Evolutionary conservation across 2,888 invertebrate species (phyloP).

Genomic region (Rhagonycha lutea): DNA sequence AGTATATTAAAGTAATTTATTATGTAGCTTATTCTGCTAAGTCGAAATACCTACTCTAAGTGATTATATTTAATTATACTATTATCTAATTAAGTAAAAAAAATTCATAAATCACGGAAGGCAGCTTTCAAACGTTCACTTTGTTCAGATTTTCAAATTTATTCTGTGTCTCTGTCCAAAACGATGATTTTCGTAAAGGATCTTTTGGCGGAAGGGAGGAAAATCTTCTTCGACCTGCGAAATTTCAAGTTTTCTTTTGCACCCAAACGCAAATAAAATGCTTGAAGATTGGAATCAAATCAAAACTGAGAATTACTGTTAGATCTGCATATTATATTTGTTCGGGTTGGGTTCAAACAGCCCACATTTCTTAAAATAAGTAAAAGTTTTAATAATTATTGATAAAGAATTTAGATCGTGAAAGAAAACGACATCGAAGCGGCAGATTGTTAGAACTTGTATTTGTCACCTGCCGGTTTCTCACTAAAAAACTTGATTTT

Average conservation of each 20-base stretch:
- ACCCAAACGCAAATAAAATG: too few relatives aligned
- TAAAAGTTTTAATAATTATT: not conserved
- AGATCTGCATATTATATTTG: not conserved
- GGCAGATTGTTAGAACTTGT: slow-evolving; percentile 31
- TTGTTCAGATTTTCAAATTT: not conserved
- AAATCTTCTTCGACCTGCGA: too few relatives aligned
- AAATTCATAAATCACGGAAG: not conserved
- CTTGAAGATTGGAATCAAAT: not conserved
- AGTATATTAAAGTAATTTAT: not conserved
- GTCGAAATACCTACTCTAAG: not conserved
- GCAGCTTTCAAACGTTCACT: not conserved
- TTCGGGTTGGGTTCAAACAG: not conserved
- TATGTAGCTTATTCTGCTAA: not conserved
- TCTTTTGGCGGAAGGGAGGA: too few relatives aligned
- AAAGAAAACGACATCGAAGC: slow-evolving; percentile 10
- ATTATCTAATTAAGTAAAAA: not conserved
- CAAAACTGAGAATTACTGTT: not conserved
- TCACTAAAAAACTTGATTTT: slow-evolving; percentile 31
- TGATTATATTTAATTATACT: not conserved
- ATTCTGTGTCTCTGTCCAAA: not conserved
- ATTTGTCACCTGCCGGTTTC: slow-evolving; percentile 33
- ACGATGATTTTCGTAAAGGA: too few relatives aligned
- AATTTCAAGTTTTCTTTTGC: too few relatives aligned
- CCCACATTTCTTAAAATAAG: not conserved
- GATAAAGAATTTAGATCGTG: not conserved